Base-by-base conservation (phyloP, 2,888 invertebrate genomes). In the Pimpla rufipes region DNA sequence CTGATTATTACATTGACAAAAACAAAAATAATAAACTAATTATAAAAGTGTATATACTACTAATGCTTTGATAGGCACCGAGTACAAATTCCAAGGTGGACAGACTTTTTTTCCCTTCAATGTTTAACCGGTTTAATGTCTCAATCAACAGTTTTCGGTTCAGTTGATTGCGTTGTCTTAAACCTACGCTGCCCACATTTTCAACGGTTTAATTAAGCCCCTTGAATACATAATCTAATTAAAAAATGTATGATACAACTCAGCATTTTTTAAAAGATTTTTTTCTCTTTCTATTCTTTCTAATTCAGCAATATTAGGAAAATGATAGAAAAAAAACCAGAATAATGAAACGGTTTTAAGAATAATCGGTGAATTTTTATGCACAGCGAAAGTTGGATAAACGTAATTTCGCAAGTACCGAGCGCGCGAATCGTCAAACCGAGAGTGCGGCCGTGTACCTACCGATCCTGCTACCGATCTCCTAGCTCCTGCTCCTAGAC, bases 401-500 rank as follows among this genome's bases (percentile, higher is more conserved):
- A 6, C 29, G 7, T 35, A 35, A 7, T n/a, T 35, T 29, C n/a
- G 42, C 42, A 18, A 23, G 55, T 59, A 16, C 59, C 16, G 71
- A 73, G 35, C 40, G 35, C 76, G 42, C 50, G 50, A 18, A 16
- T 8, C 18, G 18, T 8, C 16, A 40, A 62, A 10, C 40, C 37
- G 37, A 37, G 62, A 62, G 35, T 37, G 37, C 29, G 29, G 37
- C 62, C 10, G 42, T 68, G 73, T 84, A 80, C 83, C 85, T 84
- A 80, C 83, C 85, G 84, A 86, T 86, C 84, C 87, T 86, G 85
- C 85, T 86, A 83, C 87, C 86, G 86, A 85, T 85, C 85, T 88
- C 88, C 89, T 90, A 90, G 89, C 88, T 89, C 88, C 87, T 88
- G 84, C 87, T 90, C 90, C 90, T 89, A 90, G 89, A 89, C 85